Evolutionary conservation across 2,797 vertebrate species (phyloP).

Genomic region (Melanotaenia trifasciata): DNA sequence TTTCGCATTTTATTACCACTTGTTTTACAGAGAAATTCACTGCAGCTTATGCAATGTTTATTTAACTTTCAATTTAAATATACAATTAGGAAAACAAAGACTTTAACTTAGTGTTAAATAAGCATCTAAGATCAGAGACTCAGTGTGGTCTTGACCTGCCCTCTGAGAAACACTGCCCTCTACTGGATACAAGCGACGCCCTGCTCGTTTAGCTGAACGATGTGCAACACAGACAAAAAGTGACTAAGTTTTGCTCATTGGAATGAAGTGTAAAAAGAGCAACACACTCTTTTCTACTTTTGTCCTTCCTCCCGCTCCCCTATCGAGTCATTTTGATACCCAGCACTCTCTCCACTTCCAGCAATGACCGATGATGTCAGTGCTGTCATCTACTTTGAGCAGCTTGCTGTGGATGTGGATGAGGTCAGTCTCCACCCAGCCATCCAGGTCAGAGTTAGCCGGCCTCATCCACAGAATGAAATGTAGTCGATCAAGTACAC

Average conservation of each 20-base stretch:
- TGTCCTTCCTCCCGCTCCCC: background rate
- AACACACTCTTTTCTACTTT: background rate
- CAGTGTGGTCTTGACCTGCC: background rate
- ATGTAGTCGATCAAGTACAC: constrained; percentile 60
- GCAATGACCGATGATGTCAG: constrained; percentile 58
- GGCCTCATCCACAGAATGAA: constrained; percentile 53
- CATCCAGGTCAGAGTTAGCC: constrained; percentile 55
- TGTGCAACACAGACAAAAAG: constrained; percentile 1
- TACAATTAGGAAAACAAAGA: constrained; percentile 50
- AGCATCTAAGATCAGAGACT: constrained; percentile 55
- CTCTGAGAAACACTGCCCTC: constrained; percentile 68
- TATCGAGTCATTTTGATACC: constrained; percentile 18
- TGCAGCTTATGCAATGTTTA: constrained; percentile 36
- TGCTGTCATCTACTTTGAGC: constrained; percentile 62
- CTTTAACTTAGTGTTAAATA: constrained; percentile 59
- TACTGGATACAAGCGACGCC: constrained; percentile 58
- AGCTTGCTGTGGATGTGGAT: constrained; percentile 66
- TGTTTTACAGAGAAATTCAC: constrained; percentile 27
- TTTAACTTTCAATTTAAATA: constrained; percentile 29
- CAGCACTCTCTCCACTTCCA: constrained; percentile 32
- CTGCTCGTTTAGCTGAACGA: background rate
- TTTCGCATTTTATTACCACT: background rate
- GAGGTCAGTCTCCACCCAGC: constrained; percentile 47
- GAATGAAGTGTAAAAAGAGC: background rate
- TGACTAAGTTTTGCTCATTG: background rate